phyloP scores from a whole-genome alignment of 2,113 vertebrate species.

The Sinocyclocheilus anophthalmus region DNA sequence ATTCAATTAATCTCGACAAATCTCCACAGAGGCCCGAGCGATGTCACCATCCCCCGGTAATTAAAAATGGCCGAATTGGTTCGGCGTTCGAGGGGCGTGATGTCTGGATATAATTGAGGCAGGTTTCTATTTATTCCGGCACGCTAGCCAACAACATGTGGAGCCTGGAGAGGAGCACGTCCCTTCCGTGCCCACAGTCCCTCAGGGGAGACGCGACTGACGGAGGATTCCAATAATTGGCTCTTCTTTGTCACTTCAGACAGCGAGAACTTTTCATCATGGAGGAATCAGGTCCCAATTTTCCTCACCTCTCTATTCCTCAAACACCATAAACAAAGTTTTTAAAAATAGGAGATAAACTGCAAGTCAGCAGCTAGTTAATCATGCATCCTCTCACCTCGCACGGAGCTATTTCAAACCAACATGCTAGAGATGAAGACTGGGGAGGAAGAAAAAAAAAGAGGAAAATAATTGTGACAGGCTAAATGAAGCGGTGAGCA shows the following conservation, averaged over 20 bases:
- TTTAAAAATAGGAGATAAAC: constrained; percentile 61
- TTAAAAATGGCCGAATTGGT: constrained; percentile 75
- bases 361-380: constrained; percentile 78
- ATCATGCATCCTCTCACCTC: constrained; percentile 69
- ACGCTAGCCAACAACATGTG: constrained; percentile 51
- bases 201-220: constrained; percentile 51
- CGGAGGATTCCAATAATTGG: constrained; percentile 71
- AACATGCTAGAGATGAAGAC: background rate
- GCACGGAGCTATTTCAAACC: constrained; percentile 41
- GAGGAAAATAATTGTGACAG: constrained; percentile 17
- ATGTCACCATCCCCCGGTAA: constrained; percentile 71
- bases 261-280: constrained; percentile 67
- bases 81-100: constrained; percentile 63
- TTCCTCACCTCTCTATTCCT: constrained; percentile 63
- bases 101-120: constrained; percentile 62
- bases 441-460: background rate
- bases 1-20: constrained; percentile 83
- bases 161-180: constrained; percentile 32
- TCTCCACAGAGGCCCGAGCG: constrained; percentile 75
- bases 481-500: constrained; percentile 40
- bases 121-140: constrained; percentile 65
- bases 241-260: constrained; percentile 71
- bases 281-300: constrained; percentile 68
- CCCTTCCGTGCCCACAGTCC: constrained; percentile 36
- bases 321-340: constrained; percentile 71